A percentile compares a stretch with the other conserved stretches of the same genome.
Evolutionary conservation across 2,113 vertebrate genomes (phyloP).

Genomic region (Merops nubicus): DNA sequence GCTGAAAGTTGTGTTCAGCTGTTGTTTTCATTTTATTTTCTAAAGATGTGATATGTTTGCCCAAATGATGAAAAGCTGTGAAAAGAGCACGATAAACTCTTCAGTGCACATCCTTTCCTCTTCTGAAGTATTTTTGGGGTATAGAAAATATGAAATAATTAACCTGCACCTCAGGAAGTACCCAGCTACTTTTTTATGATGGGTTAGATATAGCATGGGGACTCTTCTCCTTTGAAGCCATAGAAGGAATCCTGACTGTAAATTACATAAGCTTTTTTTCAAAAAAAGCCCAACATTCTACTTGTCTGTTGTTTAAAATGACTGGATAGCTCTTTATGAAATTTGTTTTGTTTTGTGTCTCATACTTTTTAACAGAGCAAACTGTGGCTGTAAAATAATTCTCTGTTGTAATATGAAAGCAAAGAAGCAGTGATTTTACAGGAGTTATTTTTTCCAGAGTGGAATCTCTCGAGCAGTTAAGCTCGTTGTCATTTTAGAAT

Average conservation of each 20-base stretch:
- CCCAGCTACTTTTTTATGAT: neutral
- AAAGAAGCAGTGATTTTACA: neutral
- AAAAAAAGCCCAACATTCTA: conserved; percentile 13
- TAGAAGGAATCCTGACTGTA: conserved; percentile 24
- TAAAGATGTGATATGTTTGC: conserved; percentile 31
- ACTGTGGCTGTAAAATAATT: neutral
- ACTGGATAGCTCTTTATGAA: neutral
- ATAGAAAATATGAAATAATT: neutral
- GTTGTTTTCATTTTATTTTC: conserved; percentile 53
- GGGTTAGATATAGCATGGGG: neutral
- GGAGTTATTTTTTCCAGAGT: neutral
- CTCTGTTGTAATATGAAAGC: neutral
- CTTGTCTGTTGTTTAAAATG: conserved; percentile 34
- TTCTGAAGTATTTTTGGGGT: neutral
- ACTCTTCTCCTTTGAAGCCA: conserved; percentile 11
- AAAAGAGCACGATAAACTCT: conserved; percentile 18
- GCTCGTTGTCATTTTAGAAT: conserved; percentile 1
- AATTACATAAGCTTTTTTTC: conserved; percentile 36
- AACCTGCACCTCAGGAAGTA: neutral
- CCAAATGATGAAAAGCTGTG: conserved; percentile 12
- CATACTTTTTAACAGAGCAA: neutral
- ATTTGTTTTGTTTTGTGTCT: neutral
- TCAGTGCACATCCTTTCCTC: neutral
- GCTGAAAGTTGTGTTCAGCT: conserved; percentile 51
- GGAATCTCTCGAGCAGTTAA: neutral